Percentiles rank a stretch among this genome's conserved stretches.
Conservation (phyloP, 2,797 vertebrate species). For the Labroides dimidiatus region DNA sequence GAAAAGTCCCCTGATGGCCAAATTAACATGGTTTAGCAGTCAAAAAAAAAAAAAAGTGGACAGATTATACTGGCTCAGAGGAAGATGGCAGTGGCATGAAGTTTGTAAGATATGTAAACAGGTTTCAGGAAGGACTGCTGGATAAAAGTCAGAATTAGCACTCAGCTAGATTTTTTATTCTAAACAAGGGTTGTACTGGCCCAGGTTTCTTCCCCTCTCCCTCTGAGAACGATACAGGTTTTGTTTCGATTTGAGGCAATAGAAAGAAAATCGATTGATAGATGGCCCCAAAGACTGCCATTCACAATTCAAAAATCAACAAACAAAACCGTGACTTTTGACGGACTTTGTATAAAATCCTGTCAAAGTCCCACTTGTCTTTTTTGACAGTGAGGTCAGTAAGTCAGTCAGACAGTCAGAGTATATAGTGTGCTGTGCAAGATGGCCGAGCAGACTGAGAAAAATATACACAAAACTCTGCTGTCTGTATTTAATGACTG, state of each 20-base stretch:
- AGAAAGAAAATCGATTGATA: background rate
- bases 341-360: background rate
- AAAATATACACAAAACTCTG: conserved; percentile 16
- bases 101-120: too few relatives aligned
- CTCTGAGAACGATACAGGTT: too few relatives aligned
- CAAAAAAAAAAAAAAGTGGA: too few relatives aligned
- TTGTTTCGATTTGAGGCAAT: background rate
- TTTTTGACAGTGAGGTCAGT: conserved; percentile 27
- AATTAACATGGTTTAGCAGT: too few relatives aligned
- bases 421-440: conserved; percentile 22
- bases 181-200: too few relatives aligned
- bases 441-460: background rate
- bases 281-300: conserved; percentile 5
- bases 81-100: too few relatives aligned
- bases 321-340: background rate
- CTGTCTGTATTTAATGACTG: conserved; percentile 51
- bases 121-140: too few relatives aligned
- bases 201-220: too few relatives aligned
- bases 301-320: conserved; percentile 5
- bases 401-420: conserved; percentile 12
- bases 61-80: too few relatives aligned
- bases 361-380: background rate
- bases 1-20: too few relatives aligned
- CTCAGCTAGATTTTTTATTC: too few relatives aligned
- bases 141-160: too few relatives aligned